phyloP scores from a whole-genome alignment of 2,888 invertebrate genomes.

The Lepeophtheirus nordmannii region DNA sequence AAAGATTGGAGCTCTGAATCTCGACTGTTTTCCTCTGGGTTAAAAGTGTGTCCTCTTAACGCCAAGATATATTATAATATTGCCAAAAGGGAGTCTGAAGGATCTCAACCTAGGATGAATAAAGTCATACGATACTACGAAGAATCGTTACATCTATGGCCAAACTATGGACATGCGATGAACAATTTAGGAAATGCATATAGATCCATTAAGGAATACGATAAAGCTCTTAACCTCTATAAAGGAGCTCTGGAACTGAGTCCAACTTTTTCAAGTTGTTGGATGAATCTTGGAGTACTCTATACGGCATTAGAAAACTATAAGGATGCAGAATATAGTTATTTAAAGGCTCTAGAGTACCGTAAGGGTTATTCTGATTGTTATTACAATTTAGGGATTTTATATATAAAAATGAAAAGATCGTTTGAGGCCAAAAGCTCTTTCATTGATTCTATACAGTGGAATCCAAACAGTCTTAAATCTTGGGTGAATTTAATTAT shows the following conservation, averaged over 20 bases:
- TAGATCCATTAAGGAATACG: conserved; percentile 19
- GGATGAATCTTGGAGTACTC: conserved; percentile 96
- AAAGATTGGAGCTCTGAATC: conserved; percentile 66
- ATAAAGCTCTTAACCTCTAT: conserved; percentile 57
- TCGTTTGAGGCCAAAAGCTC: conserved; percentile 56
- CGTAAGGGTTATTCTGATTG: conserved; percentile 67
- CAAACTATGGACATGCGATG: conserved; percentile 76
- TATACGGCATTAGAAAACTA: conserved; percentile 55
- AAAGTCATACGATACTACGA: conserved; percentile 62
- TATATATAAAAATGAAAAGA: conserved; percentile 64
- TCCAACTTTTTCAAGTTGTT: conserved; percentile 78
- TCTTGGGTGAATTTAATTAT: conserved; percentile 87
- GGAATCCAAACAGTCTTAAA: conserved; percentile 58
- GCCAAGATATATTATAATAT: conserved; percentile 85
- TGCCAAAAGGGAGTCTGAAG: conserved; percentile 68
- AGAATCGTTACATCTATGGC: conserved; percentile 56
- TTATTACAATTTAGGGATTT: conserved; percentile 82
- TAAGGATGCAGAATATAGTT: conserved; percentile 57
- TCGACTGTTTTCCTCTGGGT: conserved; percentile 57
- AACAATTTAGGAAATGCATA: conserved; percentile 73
- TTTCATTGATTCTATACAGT: conserved; percentile 64
- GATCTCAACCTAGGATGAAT: conserved; percentile 41
- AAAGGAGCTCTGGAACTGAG: conserved; percentile 54
- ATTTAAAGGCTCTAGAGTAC: conserved; percentile 57
- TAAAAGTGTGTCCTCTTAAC: conserved; percentile 77